Evolutionary conservation across 2,113 vertebrate species (phyloP).

Genomic region (Prietella phreatophila): DNA sequence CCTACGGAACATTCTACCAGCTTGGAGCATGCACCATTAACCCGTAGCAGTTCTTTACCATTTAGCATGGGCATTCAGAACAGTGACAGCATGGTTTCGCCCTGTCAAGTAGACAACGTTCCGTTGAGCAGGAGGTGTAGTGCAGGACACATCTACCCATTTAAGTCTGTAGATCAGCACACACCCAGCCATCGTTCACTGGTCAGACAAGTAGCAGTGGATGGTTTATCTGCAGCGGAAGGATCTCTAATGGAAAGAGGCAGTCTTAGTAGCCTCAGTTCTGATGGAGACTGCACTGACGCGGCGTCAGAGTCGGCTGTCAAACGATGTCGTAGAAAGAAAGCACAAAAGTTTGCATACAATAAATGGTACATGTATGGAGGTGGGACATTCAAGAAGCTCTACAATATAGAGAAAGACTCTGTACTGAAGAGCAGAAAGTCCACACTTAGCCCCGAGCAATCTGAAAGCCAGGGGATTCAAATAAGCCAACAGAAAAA

Average conservation of each 20-base stretch:
- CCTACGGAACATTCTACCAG: slow-evolving; percentile 81
- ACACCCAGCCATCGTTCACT: slow-evolving; percentile 80
- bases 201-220: slow-evolving; percentile 88
- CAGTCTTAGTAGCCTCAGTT: slow-evolving; percentile 57
- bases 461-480: slow-evolving; percentile 53
- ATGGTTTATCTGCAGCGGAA: slow-evolving; percentile 75
- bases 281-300: slow-evolving; percentile 58
- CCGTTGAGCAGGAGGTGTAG: slow-evolving; percentile 59
- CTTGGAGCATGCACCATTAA: slow-evolving; percentile 76
- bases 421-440: slow-evolving; percentile 57
- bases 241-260: slow-evolving; percentile 61
- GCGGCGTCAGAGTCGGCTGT: slow-evolving; percentile 60
- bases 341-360: slow-evolving; percentile 84
- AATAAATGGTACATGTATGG: slow-evolving; percentile 96
- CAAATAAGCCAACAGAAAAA: slow-evolving; percentile 48
- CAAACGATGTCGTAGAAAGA: slow-evolving; percentile 77
- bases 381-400: slow-evolving; percentile 86
- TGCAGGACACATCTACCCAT: slow-evolving; percentile 63
- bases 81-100: slow-evolving; percentile 54
- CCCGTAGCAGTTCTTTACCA: slow-evolving; percentile 88
- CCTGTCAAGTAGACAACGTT: slow-evolving; percentile 56
- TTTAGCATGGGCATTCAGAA: slow-evolving; percentile 70
- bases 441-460: slow-evolving; percentile 50
- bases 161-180: slow-evolving; percentile 72
- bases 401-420: slow-evolving; percentile 79